phyloP scores from a whole-genome alignment of 2,888 invertebrate genomes.

The Ennomos quercinarius region DNA sequence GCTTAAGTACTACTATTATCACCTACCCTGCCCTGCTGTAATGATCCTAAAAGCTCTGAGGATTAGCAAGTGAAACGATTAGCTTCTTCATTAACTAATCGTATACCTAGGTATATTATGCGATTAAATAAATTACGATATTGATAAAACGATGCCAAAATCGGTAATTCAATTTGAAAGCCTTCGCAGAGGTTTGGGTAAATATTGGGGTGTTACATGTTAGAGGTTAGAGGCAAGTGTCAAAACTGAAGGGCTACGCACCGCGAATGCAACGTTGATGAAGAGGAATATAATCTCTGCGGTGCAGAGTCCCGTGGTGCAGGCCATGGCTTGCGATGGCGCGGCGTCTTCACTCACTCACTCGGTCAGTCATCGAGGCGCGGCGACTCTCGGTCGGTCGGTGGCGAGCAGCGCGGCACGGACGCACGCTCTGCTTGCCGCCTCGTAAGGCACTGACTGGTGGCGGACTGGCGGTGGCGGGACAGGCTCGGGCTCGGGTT shows the following conservation, averaged over 20 bases:
- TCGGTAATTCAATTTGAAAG: background rate
- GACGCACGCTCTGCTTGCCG: slow-evolving; percentile 46
- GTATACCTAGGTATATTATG: background rate
- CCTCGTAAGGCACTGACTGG: slow-evolving; percentile 74
- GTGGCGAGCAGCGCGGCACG: slow-evolving; percentile 32
- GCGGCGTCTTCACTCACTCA: slow-evolving; percentile 5
- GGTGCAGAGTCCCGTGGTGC: slow-evolving; percentile 68
- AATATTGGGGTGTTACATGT: slow-evolving; percentile 5
- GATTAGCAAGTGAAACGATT: no score
- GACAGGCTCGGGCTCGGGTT: background rate
- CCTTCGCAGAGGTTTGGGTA: background rate
- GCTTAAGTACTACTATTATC: no score
- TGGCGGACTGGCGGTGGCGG: slow-evolving; percentile 21
- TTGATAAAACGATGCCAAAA: background rate
- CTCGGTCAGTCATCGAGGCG: slow-evolving; percentile 22
- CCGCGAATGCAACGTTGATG: slow-evolving; percentile 81
- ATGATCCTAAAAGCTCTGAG: no score
- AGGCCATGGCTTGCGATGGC: slow-evolving; percentile 56
- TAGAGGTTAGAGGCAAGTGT: slow-evolving; percentile 2
- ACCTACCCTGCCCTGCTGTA: no score
- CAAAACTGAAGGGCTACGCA: slow-evolving; percentile 46
- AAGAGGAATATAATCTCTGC: slow-evolving; percentile 78
- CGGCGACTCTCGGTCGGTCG: slow-evolving; percentile 16
- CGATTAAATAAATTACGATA: slow-evolving; percentile 11
- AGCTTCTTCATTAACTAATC: no score